Conservation (phyloP, 2,113 vertebrate genomes). For the Myrmophylax atrothorax region DNA sequence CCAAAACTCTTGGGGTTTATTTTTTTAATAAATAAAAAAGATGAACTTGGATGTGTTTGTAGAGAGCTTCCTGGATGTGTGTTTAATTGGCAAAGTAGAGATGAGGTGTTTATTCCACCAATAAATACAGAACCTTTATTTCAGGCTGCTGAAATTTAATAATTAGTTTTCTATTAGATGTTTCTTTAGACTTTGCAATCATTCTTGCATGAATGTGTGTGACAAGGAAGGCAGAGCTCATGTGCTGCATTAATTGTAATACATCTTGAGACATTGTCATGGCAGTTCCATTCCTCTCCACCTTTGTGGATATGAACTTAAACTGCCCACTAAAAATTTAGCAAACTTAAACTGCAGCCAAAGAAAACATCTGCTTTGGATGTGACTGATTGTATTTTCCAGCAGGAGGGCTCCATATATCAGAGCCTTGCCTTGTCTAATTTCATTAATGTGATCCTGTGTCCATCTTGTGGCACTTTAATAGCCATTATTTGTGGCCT, state of each 20-base stretch:
- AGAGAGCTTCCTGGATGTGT: neutral
- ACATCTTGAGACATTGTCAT: too few relatives aligned
- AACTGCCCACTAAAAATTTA: conserved; percentile 37
- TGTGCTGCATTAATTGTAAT: neutral
- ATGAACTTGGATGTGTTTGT: neutral
- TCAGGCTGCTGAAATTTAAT: neutral
- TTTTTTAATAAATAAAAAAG: neutral
- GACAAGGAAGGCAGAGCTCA: neutral
- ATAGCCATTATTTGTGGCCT: conserved; percentile 92
- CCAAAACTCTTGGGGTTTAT: neutral
- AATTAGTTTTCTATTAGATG: neutral
- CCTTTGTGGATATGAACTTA: neutral
- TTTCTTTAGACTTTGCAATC: neutral
- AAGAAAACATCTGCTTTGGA: conserved; percentile 63
- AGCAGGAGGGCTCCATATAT: conserved; percentile 68
- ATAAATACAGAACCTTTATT: neutral
- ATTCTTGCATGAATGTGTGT: neutral
- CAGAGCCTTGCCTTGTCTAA: conserved; percentile 81
- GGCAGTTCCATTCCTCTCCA: neutral
- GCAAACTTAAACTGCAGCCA: conserved; percentile 6
- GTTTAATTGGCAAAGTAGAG: neutral
- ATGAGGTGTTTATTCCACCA: neutral
- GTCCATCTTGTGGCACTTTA: conserved; percentile 88
- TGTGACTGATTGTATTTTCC: conserved; percentile 45
- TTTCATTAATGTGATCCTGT: conserved; percentile 90